Conservation (phyloP, 2,113 vertebrate species). For the Peromyscus maniculatus region DNA sequence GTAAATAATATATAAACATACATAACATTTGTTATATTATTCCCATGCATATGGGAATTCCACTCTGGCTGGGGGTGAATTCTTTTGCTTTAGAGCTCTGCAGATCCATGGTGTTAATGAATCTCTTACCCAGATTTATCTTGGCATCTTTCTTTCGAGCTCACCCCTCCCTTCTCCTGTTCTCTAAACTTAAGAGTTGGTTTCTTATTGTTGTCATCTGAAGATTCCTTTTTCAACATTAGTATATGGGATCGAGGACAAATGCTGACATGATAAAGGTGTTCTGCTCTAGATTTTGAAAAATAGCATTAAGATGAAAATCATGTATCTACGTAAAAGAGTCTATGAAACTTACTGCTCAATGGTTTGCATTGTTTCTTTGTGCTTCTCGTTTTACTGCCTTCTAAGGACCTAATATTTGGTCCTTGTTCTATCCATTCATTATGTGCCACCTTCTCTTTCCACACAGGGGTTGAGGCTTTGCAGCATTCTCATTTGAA, state of each 20-base stretch:
- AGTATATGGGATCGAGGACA: background rate
- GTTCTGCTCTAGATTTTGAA: slow-evolving; percentile 52
- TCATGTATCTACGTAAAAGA: background rate
- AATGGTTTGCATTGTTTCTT: background rate
- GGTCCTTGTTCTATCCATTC: background rate
- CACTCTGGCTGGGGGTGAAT: background rate
- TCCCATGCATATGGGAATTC: background rate
- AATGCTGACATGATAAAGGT: background rate
- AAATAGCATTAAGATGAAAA: slow-evolving; percentile 9
- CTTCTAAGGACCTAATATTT: background rate
- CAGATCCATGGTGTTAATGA: background rate
- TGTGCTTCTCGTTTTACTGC: background rate
- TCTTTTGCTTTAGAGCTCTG: background rate
- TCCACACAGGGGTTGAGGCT: background rate
- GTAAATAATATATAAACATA: no score
- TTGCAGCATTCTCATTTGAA: background rate
- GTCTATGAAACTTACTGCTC: background rate
- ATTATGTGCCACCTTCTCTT: background rate
- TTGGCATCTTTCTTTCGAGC: background rate
- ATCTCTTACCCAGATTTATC: background rate
- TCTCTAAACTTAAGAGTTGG: background rate
- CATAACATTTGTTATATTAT: background rate
- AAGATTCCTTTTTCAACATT: background rate
- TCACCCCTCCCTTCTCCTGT: background rate
- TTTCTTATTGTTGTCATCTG: slow-evolving; percentile 25